A percentile compares a stretch with the other conserved stretches of the same genome.
phyloP scores from a whole-genome alignment of 2,888 invertebrate species.

The Furcula furcula region DNA sequence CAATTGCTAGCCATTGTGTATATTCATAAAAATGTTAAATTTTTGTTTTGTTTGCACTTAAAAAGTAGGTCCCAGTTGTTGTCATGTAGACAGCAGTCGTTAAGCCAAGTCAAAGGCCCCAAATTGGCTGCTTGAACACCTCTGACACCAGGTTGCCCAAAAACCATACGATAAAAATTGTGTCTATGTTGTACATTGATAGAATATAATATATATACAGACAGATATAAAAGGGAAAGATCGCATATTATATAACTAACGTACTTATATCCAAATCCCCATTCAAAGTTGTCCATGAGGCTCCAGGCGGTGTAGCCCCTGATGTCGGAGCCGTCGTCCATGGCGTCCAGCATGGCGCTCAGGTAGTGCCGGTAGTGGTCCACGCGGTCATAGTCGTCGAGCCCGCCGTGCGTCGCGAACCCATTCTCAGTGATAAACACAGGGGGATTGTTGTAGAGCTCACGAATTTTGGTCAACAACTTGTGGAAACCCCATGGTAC shows the following conservation, averaged over 20 bases:
- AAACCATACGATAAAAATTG: too few species aligned
- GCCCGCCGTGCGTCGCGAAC: conserved; percentile 66
- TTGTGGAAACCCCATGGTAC: conserved; percentile 83
- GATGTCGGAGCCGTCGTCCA: conserved; percentile 60
- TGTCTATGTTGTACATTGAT: too few species aligned
- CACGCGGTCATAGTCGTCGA: conserved; percentile 60
- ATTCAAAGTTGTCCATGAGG: conserved; percentile 83
- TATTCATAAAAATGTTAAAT: too few species aligned
- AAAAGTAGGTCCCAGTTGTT: too few species aligned
- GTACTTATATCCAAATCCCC: conserved; percentile 75
- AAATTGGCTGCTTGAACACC: too few species aligned
- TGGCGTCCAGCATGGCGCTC: conserved; percentile 39
- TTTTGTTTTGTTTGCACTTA: too few species aligned
- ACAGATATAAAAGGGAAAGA: too few species aligned
- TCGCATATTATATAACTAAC: conserved; percentile 18
- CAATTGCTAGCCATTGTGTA: too few species aligned
- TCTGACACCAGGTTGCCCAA: too few species aligned
- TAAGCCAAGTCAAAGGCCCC: too few species aligned
- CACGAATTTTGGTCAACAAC: conserved; percentile 73
- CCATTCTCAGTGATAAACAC: conserved; percentile 84
- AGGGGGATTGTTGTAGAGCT: conserved; percentile 76
- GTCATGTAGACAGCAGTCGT: too few species aligned
- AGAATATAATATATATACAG: too few species aligned
- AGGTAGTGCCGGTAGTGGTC: not conserved
- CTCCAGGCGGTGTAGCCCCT: conserved; percentile 80